These are phyloP conservation scores for Pectinophora gossypiella DNA, from an alignment of 1,140 invertebrate species.

Conservation along the genomic window DNA sequence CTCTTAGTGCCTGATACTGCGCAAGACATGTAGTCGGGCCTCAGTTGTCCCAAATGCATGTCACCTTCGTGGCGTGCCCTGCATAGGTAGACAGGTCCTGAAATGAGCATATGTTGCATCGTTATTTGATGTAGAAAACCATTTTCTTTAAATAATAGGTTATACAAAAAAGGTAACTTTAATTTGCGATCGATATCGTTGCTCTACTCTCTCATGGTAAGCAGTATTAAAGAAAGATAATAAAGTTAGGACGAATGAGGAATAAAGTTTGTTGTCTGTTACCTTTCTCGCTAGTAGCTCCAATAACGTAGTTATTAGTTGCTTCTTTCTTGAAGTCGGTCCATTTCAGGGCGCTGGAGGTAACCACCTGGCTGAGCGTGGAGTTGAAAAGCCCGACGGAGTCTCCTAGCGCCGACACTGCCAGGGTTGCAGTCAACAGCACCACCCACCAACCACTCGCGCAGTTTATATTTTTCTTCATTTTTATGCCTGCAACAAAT, in stretches of 20 bases:
- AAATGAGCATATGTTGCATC: too few species aligned
- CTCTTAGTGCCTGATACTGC: slow-evolving; percentile 78
- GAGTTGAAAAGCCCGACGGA: slow-evolving; percentile 52
- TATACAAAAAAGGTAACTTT: slow-evolving; percentile 24
- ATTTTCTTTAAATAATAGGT: too few species aligned
- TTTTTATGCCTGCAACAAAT: slow-evolving; percentile 49
- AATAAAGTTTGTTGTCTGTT: slow-evolving; percentile 6
- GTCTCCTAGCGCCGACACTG: slow-evolving; percentile 34
- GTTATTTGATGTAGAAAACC: too few species aligned
- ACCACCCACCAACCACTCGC: slow-evolving; percentile 59
- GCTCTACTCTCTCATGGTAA: too few species aligned
- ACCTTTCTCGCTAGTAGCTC: slow-evolving; percentile 56
- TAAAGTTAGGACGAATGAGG: too few species aligned
- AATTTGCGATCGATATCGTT: slow-evolving; percentile 3
- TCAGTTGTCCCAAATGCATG: slow-evolving; percentile 82
- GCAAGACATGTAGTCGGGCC: slow-evolving; percentile 77
- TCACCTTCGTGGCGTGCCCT: slow-evolving; percentile 81
- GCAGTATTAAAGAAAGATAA: too few species aligned
- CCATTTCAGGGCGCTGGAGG: slow-evolving; percentile 65
- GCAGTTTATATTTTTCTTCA: slow-evolving; percentile 55
- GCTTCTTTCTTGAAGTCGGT: slow-evolving; percentile 53
- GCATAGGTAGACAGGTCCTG: slow-evolving; percentile 83
- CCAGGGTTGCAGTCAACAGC: slow-evolving; percentile 44
- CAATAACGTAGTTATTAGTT: slow-evolving; percentile 54
- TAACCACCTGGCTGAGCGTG: slow-evolving; percentile 53